These are phyloP conservation scores for Crocodylus rhombifer DNA, from an alignment of 2,797 vertebrate species.

Conservation along the genomic window DNA sequence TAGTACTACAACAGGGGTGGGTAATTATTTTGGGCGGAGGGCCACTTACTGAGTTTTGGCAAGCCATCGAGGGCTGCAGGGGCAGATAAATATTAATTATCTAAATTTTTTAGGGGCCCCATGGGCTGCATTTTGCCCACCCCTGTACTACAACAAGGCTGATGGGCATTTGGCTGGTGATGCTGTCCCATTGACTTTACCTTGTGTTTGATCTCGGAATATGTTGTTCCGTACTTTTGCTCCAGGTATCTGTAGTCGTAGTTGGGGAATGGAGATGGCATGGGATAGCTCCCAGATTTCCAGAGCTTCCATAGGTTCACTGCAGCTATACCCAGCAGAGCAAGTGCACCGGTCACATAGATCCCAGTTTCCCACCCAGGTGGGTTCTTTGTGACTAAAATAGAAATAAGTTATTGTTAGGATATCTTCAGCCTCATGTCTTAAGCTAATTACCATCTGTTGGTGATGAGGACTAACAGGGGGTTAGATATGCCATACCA, in stretches of 20 bases:
- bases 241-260: conserved; percentile 96
- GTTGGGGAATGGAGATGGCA: conserved; percentile 96
- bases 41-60: too few species aligned
- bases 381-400: conserved; percentile 84
- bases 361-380: conserved; percentile 73
- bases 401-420: background rate
- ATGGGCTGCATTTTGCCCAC: too few species aligned
- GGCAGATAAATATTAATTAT: too few species aligned
- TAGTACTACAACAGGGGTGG: too few species aligned
- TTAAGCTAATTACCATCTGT: background rate
- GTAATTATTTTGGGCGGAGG: too few species aligned
- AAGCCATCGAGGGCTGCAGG: too few species aligned
- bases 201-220: conserved; percentile 87
- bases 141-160: too few species aligned
- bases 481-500: too few species aligned
- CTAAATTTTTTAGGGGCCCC: too few species aligned
- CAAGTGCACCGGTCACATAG: conserved; percentile 90
- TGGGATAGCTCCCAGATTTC: conserved; percentile 92
- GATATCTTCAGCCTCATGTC: background rate
- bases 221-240: conserved; percentile 92
- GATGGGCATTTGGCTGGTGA: background rate
- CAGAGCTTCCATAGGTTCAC: conserved; percentile 97
- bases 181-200: conserved; percentile 69
- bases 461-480: background rate
- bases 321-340: conserved; percentile 88